Base-by-base conservation (phyloP, 2,888 invertebrate species). In the Netelia fuscicornis region DNA sequence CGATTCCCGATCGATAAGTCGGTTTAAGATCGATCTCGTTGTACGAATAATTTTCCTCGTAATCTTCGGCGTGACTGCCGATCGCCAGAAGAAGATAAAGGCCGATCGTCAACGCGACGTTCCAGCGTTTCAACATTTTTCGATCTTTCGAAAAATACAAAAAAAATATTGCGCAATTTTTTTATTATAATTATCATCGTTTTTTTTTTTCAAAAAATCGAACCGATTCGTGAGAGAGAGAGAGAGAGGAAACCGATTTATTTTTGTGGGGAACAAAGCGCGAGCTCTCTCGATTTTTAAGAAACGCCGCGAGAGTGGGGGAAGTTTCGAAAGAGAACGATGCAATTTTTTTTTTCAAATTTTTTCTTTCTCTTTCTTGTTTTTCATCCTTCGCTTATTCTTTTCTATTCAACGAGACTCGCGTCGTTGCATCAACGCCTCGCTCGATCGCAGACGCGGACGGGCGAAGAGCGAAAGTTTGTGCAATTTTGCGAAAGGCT, bases 1-100 rank as follows among this genome's bases (percentile, higher is more conserved):
- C 90, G 68, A 86, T 74, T 1, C 13, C 82, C 0, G 58, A 60
- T 11, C 52, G 85, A 44, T 42, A 89, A 10, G 74, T 87, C 67
- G 6, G 83, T 80, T 78, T 62, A 17, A 86, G 78, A 20, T 81
- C 74, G 10, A 74, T 79, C 11, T 78, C 58, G 42, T 75, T 78
- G n/a, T 85, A 76, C 2, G 58, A 10, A 37, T 81, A 68, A 52
- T 76, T 42, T 10, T 77, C 42, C 20, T 77, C 52, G 9, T 20
- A 44, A 20, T 60, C 58, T 10, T 44, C 10, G 0, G 25, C 65
- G 20, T 10, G 54, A 48, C 20, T 17, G 42, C 1, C 5, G 20
- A 56, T 56, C 5, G n/a, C 20, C 56, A 20, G 56, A 25, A 13
- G 1, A 30, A 11, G 23, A n/a, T 44, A 48, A 9, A 48, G 6